These are phyloP conservation scores for Hydrotaea cyrtoneurina DNA, from an alignment of 2,888 invertebrate species.

Conservation along the genomic window DNA sequence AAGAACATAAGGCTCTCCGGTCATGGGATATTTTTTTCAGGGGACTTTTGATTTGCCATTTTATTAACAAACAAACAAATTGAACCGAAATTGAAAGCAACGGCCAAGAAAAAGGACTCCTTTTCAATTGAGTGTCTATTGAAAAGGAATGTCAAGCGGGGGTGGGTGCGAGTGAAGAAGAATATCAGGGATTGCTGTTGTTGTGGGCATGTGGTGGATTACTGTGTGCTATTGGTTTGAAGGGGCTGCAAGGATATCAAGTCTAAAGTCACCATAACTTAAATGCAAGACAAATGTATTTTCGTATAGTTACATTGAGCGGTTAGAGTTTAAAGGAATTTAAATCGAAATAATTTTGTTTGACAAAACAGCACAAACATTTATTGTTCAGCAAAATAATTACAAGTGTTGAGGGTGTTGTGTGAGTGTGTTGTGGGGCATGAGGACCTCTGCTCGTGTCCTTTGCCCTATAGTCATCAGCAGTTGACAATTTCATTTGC, in stretches of 20 bases:
- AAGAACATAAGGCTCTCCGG: background rate
- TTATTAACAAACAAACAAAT: constrained; percentile 54
- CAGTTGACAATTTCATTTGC: constrained; percentile 62
- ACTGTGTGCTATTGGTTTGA: constrained; percentile 27
- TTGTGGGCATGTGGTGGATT: constrained; percentile 4
- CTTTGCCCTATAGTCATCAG: background rate
- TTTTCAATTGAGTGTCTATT: constrained; percentile 29
- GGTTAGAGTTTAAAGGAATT: background rate
- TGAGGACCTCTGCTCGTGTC: background rate
- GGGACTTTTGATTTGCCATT: constrained; percentile 65
- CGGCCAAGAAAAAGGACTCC: constrained; percentile 30
- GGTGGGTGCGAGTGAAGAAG: background rate
- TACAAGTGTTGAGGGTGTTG: constrained; percentile 25
- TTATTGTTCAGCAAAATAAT: constrained; percentile 22
- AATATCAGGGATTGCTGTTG: constrained; percentile 45
- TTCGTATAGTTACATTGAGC: too few species aligned
- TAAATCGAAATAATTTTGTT: constrained; percentile 5
- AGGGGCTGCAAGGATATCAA: too few species aligned
- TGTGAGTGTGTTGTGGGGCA: constrained; percentile 45
- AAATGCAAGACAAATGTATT: too few species aligned
- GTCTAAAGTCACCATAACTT: too few species aligned
- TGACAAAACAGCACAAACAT: background rate
- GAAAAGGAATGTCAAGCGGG: constrained; percentile 36
- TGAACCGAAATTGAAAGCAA: constrained; percentile 58
- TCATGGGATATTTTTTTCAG: constrained; percentile 23